phyloP scores from a whole-genome alignment of 2,113 vertebrate genomes.

The Paramormyrops kingsleyae region DNA sequence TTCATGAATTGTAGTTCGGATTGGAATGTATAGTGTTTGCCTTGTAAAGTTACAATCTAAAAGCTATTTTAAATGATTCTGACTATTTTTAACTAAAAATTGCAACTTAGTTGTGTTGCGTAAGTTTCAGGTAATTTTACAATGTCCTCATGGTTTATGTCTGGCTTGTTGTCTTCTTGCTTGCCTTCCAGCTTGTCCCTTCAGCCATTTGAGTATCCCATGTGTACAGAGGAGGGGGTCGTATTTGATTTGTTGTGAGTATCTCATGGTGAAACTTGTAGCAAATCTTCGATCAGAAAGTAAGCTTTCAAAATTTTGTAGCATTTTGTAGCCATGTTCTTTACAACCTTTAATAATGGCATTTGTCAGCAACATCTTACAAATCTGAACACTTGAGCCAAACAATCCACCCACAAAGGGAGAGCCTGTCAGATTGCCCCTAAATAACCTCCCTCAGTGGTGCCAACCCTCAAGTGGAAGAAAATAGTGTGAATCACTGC shows the following conservation, averaged over 20 bases:
- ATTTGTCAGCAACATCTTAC: not conserved
- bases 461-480: not conserved
- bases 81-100: not conserved
- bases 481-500: not conserved
- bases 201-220: conserved; percentile 90
- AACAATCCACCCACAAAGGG: not conserved
- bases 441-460: not conserved
- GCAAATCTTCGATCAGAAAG: no score
- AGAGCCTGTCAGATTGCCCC: not conserved
- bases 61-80: not conserved
- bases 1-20: not conserved
- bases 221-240: conserved; percentile 83
- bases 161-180: not conserved
- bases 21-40: not conserved
- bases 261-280: not conserved
- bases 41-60: not conserved
- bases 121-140: not conserved
- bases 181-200: conserved; percentile 75
- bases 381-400: not conserved
- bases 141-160: not conserved
- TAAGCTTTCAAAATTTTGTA: not conserved
- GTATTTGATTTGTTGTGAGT: conserved; percentile 93
- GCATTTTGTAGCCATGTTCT: not conserved
- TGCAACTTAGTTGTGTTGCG: not conserved
- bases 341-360: not conserved